Percentiles rank a stretch among this genome's conserved stretches.
These are phyloP conservation scores for Burhinus oedicnemus DNA, from an alignment of 2,113 vertebrate species.

Conservation along the genomic window DNA sequence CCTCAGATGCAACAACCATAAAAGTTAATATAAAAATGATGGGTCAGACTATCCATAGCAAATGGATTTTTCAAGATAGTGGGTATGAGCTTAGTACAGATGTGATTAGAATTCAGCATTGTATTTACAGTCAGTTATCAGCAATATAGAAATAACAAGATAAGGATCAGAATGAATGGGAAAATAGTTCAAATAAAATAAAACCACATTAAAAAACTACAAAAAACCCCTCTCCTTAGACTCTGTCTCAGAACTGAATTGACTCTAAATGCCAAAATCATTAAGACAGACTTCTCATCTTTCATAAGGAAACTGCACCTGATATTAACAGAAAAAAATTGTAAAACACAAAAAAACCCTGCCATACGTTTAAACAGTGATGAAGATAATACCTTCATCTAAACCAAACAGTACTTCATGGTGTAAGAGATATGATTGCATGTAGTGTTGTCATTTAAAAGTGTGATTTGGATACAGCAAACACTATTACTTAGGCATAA, in stretches of 20 bases:
- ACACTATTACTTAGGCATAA: neutral
- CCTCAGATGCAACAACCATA: neutral
- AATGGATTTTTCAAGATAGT: neutral
- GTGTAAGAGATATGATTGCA: neutral
- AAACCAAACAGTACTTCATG: neutral
- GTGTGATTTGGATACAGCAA: neutral
- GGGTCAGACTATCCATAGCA: neutral
- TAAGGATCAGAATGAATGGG: neutral
- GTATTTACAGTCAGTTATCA: neutral
- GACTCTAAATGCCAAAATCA: neutral
- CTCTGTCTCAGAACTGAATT: neutral
- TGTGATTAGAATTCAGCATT: neutral
- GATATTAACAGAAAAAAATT: neutral
- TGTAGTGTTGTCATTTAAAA: neutral
- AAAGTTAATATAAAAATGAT: neutral
- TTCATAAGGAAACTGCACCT: neutral
- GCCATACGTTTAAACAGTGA: neutral
- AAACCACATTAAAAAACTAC: neutral
- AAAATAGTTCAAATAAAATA: neutral
- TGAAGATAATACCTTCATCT: neutral
- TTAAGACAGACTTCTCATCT: neutral
- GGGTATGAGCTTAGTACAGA: neutral
- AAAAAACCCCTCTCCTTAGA: neutral
- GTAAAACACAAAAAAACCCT: neutral
- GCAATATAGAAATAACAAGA: neutral